phyloP scores from a whole-genome alignment of 64 coral and sea anemone species.

The Pocillopora damicornis region DNA sequence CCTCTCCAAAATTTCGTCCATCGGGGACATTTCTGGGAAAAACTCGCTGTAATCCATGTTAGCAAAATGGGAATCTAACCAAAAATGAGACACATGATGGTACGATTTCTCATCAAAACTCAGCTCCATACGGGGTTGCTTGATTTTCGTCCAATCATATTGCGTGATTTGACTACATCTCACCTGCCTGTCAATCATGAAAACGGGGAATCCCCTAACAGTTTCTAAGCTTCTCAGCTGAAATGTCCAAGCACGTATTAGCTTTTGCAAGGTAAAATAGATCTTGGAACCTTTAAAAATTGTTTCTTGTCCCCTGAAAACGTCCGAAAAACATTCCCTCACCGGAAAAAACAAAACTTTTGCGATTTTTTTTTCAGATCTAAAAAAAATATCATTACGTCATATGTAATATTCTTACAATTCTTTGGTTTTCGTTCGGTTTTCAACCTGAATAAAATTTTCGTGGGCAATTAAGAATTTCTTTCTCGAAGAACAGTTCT shows the following conservation, averaged over 20 bases:
- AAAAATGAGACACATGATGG: not conserved
- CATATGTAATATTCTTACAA: not conserved
- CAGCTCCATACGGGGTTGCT: not conserved
- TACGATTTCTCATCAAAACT: not conserved
- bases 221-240: not conserved
- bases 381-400: not conserved
- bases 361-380: not conserved
- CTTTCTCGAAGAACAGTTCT: too few species aligned
- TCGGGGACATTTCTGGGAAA: not conserved
- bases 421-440: not conserved
- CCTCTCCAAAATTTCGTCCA: slow-evolving; percentile 1
- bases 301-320: not conserved
- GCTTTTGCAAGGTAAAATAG: not conserved
- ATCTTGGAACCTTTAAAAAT: not conserved
- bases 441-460: not conserved
- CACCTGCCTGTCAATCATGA: not conserved
- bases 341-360: not conserved
- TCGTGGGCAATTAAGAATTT: not conserved
- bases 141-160: not conserved
- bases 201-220: slow-evolving; percentile 38
- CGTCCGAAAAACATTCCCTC: not conserved
- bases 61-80: not conserved
- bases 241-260: not conserved
- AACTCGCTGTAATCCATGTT: not conserved
- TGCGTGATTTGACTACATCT: not conserved